Base-by-base conservation (phyloP, 2,797 vertebrate species). In the Pogonophryne albipinna region DNA sequence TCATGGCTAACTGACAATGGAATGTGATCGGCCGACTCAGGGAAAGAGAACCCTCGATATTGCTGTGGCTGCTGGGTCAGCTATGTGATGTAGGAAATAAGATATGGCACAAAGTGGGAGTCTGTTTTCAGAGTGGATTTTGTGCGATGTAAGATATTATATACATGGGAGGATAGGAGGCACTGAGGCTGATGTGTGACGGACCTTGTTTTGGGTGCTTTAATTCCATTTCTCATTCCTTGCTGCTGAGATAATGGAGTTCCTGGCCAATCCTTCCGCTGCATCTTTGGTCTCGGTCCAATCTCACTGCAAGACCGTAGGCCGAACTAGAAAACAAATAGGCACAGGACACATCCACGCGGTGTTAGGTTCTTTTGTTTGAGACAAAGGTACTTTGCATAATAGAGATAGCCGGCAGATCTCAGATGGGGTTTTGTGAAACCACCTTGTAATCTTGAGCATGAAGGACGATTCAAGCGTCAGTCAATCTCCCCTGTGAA, bases 401-500 rank as follows among this genome's bases (percentile, higher is more conserved):
- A 82, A 85, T 84, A 86, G 80, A 74, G 63, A 42, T 23, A 45
- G 80, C 61, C 58, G 76, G 70, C 71, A 77, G 77, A 84, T 80
- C 71, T 80, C 79, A 74, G 87, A 81, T 61, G 49, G 75, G 79
- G 86, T 75, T 87, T 89, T 79, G 74, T 38, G 83, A 81, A 78
- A 77, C 49, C 73, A 68, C 71, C 76, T 82, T 83, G 70, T 90
- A 80, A 82, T 90, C 79, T 83, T 76, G 58, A 90, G 86, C 59
- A 83, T 38, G 69, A 74, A 78, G 81, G 78, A 86, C 71, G 74
- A 90, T 83, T 85, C 84, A 85, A 87, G 85, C 86, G 90, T 90
- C 90, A 87, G 88, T 92, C 87, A 80, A 74, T 79, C 70, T 91
- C 90, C 89, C 90, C 50, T 44, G 87, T 80, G 91, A 88, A 63